Evolutionary conservation across 1,140 invertebrate species (phyloP).

Genomic region (Proales similis): DNA sequence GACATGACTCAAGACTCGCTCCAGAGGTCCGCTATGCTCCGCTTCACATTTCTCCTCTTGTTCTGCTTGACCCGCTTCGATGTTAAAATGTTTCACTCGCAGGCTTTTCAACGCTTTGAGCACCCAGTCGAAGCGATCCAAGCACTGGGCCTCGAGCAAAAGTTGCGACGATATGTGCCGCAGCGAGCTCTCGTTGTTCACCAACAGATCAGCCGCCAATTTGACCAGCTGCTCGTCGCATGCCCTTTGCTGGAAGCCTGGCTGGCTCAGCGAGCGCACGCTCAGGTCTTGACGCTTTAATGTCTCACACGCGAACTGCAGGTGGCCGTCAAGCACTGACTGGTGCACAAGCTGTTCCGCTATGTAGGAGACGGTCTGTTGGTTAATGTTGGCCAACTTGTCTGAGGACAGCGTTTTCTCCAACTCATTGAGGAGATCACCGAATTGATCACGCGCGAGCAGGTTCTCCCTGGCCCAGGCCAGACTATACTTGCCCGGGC

Average conservation of each 20-base stretch:
- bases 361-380: constrained; percentile 7
- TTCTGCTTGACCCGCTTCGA: background rate
- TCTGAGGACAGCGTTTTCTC: background rate
- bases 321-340: constrained; percentile 5
- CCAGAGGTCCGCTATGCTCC: background rate
- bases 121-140: constrained; percentile 23
- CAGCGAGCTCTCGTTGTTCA: constrained; percentile 25
- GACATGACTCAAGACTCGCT: background rate
- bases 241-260: constrained; percentile 9
- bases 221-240: constrained; percentile 27
- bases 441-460: too few species aligned
- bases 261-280: background rate
- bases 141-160: constrained; percentile 6
- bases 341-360: constrained; percentile 33
- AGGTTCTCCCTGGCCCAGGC: too few species aligned
- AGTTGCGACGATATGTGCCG: constrained; percentile 16
- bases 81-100: constrained; percentile 12
- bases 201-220: constrained; percentile 20
- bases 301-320: constrained; percentile 28
- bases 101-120: constrained; percentile 24
- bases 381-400: constrained; percentile 2
- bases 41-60: background rate
- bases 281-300: background rate
- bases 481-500: too few species aligned
- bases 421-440: background rate